Base-by-base conservation (phyloP, 2,113 vertebrate species). In the Myocastor coypus region DNA sequence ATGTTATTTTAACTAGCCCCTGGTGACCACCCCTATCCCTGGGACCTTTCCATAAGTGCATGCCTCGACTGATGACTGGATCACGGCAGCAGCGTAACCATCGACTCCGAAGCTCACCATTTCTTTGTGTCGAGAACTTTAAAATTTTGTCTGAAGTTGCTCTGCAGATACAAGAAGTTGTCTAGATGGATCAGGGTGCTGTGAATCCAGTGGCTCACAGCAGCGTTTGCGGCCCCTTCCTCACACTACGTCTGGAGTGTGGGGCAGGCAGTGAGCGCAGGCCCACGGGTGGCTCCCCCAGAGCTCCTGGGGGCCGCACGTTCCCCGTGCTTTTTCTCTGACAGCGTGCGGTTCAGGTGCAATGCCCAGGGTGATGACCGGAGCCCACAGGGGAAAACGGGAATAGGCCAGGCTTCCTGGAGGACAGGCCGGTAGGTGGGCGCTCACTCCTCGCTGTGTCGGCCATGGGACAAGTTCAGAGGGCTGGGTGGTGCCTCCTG, bases 101-200 rank as follows among this genome's bases (percentile, higher is more conserved):
- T 14, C 46, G 40, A 28, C 14, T 19, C 19, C 30, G 17, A 83
- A 37, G 26, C 4, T 32, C 8, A 68, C 14, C 8, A 0, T 32
- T 32, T 13, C 57, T 57, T 64, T 63, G 16, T 63, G 24, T 46
- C 50, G 68, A 30, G 24, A 63, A 64, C 28, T 57, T 55, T 34
- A 1, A 57, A 66, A 57, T 32, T 40, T 55, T 64, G 32, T 30
- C 34, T 14, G 40, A 32, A 8, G 16, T 14, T n/a, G 16, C 46
- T 59, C 30, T 83, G 40, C 20, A 2, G 32, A 37, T 24, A 3
- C 20, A 3, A 22, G 12, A 3, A 4, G 3, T 59, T 46, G 32
- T 1, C 0, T 32, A 10, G 80, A 19, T 50, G 30, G 57, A 22
- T 40, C 19, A 0, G 0, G 30, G 8, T 32, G 0, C 26, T 20